Evolutionary conservation across 2,797 vertebrate species (phyloP).

Genomic region (Myoxocephalus aenaeus): DNA sequence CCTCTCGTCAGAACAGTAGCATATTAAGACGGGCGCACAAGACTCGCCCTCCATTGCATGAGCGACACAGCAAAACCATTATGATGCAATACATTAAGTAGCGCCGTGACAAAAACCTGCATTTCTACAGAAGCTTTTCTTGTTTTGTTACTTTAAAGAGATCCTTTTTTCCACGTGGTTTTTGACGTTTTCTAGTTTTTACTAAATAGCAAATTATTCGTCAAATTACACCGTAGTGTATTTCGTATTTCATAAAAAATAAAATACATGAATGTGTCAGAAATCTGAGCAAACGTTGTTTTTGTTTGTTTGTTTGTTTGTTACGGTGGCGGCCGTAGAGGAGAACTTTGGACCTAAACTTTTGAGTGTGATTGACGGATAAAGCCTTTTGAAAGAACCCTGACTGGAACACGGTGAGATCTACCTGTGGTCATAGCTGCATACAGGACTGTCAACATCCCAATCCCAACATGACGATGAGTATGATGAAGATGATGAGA

Average conservation of each 20-base stretch:
- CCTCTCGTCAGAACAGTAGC: slow-evolving; percentile 85
- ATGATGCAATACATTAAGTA: slow-evolving; percentile 52
- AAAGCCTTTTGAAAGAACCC: slow-evolving; percentile 71
- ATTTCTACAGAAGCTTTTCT: not conserved
- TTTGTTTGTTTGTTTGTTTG: not conserved
- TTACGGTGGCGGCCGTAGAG: not conserved
- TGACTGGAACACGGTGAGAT: slow-evolving; percentile 50
- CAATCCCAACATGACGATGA: slow-evolving; percentile 24
- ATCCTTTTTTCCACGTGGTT: not conserved
- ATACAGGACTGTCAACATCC: slow-evolving; percentile 40
- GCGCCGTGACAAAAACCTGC: not conserved
- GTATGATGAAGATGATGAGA: not conserved
- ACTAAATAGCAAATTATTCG: not conserved
- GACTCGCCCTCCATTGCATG: slow-evolving; percentile 85
- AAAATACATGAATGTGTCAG: not conserved
- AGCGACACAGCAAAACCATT: slow-evolving; percentile 68
- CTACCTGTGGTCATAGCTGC: slow-evolving; percentile 64
- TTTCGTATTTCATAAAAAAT: slow-evolving; percentile 5
- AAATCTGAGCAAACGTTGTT: not conserved
- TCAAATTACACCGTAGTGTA: not conserved
- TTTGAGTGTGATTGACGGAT: slow-evolving; percentile 54
- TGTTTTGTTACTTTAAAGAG: not conserved
- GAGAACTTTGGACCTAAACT: slow-evolving; percentile 72
- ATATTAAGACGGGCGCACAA: slow-evolving; percentile 84
- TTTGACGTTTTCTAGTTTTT: not conserved